Evolutionary conservation across 1,140 invertebrate species (phyloP), one percentile per base, ranked within the genome.

Genomic region (Phymastichus coffea): DNA sequence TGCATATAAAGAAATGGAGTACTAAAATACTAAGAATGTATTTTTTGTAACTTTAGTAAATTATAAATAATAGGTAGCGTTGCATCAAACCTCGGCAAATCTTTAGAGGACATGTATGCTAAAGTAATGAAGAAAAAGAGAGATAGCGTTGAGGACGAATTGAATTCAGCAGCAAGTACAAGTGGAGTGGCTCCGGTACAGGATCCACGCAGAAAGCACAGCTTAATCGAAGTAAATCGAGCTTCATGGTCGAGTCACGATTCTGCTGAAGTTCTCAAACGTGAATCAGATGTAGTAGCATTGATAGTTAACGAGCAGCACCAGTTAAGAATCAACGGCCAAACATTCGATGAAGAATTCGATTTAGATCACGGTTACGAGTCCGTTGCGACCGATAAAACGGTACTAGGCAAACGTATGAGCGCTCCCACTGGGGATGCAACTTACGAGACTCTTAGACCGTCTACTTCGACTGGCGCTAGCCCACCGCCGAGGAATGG

Each of bases 41-140:
- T n/a, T n/a, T n/a, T n/a, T n/a, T n/a, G n/a, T n/a, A n/a, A n/a
- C n/a, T n/a, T n/a, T n/a, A n/a, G n/a, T n/a, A n/a, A n/a, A n/a
- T n/a, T n/a, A n/a, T n/a, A 47, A 41, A 35, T 22, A 26, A 38
- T 33, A 59, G 57, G 38, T 37, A 59, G 30, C 17, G 41, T 59
- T 2, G 15, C 56, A 19, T 33, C n/a, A n/a, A n/a, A n/a, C n/a
- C n/a, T 56, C 17, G 83, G 83, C 3, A 84, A 86, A 57, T 88
- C 88, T 66, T 67, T 91, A 1, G 92, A 94, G 68, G 91, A 92
- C 65, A 91, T 93, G 87, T 93, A 93, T 71, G 91, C 91, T 0
- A 94, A 93, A 80, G 91, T 93, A 0, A 84, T 87, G 67, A 89
- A 90, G 67, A 87, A 86, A 70, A 81, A 83, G 38, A 70, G 70